These are phyloP conservation scores for Mormyrus iriodes DNA, from an alignment of 2,113 vertebrate genomes.

Conservation along the genomic window DNA sequence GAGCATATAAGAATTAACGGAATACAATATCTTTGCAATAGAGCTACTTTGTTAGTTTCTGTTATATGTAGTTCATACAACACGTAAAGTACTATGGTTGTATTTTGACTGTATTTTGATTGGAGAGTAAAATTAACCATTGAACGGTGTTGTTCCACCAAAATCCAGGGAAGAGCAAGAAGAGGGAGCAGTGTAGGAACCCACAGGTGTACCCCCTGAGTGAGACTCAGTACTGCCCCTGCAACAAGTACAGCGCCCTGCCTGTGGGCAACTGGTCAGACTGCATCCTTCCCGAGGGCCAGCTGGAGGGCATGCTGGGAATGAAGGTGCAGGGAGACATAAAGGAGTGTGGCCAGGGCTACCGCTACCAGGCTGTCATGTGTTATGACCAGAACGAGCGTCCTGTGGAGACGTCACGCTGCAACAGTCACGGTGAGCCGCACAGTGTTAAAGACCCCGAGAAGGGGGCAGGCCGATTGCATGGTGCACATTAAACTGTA, in stretches of 20 bases:
- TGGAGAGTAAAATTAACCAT: neutral
- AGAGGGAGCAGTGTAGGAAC: constrained; percentile 93
- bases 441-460: neutral
- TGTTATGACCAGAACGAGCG: constrained; percentile 90
- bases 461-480: too few relatives aligned
- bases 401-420: constrained; percentile 84
- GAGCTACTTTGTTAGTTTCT: neutral
- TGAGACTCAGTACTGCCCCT: constrained; percentile 94
- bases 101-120: neutral
- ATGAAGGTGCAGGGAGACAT: constrained; percentile 76
- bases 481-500: too few relatives aligned
- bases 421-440: constrained; percentile 87
- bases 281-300: constrained; percentile 84
- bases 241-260: constrained; percentile 91
- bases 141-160: neutral
- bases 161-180: constrained; percentile 86
- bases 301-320: constrained; percentile 62
- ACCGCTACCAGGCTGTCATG: constrained; percentile 93
- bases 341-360: constrained; percentile 91
- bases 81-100: neutral
- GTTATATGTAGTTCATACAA: neutral
- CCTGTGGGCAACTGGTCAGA: constrained; percentile 97
- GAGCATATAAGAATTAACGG: neutral
- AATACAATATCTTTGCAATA: neutral
- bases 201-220: constrained; percentile 84